Evolutionary conservation across 2,888 invertebrate species (phyloP).

Genomic region (Polietes domitor): DNA sequence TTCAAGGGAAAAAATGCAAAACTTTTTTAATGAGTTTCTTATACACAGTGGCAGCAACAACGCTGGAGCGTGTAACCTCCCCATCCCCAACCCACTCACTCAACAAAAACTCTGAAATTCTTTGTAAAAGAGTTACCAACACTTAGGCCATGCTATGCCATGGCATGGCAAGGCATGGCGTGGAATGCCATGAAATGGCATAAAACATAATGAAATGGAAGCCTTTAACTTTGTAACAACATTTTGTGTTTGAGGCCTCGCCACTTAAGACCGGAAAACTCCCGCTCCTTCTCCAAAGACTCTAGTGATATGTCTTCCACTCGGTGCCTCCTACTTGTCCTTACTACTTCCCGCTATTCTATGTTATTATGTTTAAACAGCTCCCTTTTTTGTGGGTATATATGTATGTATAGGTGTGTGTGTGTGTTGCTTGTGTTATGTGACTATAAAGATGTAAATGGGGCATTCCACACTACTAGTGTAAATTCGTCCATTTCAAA

Average conservation of each 20-base stretch:
- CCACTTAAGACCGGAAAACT: conserved; percentile 26
- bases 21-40: conserved; percentile 63
- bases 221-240: conserved; percentile 21
- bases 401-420: too few relatives aligned
- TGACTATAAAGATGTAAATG: background rate
- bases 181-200: conserved; percentile 30
- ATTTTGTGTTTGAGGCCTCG: background rate
- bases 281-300: background rate
- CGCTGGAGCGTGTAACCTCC: background rate
- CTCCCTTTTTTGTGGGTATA: background rate
- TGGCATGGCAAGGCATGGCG: conserved; percentile 8
- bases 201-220: conserved; percentile 24
- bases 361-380: background rate
- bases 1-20: conserved; percentile 7
- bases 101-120: conserved; percentile 29
- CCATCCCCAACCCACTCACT: background rate
- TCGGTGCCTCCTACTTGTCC: background rate
- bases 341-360: background rate
- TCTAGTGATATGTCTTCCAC: too few relatives aligned
- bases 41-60: background rate
- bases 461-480: too few relatives aligned
- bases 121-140: conserved; percentile 24
- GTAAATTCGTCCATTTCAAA: too few relatives aligned
- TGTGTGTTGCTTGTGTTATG: too few relatives aligned
- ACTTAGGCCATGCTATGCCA: background rate